Conservation (phyloP, 1,140 invertebrate species). For the Uloborus diversus region DNA sequence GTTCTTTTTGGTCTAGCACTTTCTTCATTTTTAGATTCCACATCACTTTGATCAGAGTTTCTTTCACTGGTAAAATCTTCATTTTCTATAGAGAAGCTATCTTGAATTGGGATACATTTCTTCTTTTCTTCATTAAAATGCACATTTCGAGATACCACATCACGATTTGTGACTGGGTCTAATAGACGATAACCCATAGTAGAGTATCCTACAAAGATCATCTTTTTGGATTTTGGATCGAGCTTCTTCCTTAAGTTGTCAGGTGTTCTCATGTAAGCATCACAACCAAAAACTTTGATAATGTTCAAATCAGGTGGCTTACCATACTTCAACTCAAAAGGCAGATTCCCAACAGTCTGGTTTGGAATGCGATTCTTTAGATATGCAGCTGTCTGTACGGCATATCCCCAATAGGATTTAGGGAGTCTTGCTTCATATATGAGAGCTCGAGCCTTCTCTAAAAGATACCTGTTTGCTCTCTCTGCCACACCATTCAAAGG, state of each 20-base stretch:
- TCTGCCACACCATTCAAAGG: conserved; percentile 44
- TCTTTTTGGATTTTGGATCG: conserved; percentile 11
- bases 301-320: conserved; percentile 61
- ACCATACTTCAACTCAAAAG: conserved; percentile 61
- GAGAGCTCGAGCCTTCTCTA: conserved; percentile 50
- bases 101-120: too few relatives aligned
- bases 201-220: too few relatives aligned
- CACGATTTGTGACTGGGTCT: not conserved
- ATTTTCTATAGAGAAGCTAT: not conserved
- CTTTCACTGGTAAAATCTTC: not conserved
- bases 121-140: conserved; percentile 57
- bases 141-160: not conserved
- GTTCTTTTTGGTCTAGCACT: not conserved
- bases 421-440: conserved; percentile 48
- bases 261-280: conserved; percentile 59
- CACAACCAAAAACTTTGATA: conserved; percentile 62
- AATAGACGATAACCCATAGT: conserved; percentile 12
- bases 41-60: not conserved
- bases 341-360: conserved; percentile 52
- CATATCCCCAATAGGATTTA: conserved; percentile 56
- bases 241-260: conserved; percentile 6
- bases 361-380: conserved; percentile 41
- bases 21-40: not conserved
- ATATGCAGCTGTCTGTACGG: conserved; percentile 54
- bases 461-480: conserved; percentile 46